Conservation (phyloP, 2,888 invertebrate species). For the Agriopis aurantiaria region DNA sequence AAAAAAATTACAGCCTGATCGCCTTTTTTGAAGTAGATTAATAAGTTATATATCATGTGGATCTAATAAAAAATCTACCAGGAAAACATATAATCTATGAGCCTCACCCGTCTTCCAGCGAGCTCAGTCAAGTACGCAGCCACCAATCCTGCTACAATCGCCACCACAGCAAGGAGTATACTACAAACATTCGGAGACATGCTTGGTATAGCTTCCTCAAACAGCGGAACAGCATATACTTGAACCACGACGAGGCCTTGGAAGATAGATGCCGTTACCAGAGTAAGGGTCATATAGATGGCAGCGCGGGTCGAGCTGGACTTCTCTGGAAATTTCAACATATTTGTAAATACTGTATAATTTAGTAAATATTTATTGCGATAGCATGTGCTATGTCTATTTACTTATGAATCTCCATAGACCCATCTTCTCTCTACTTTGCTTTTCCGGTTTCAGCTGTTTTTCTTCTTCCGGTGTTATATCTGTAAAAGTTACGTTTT, state of each 20-base stretch:
- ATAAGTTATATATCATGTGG: not conserved
- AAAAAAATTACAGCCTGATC: too few species aligned
- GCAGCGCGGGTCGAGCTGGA: slow-evolving; percentile 66
- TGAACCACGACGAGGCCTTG: slow-evolving; percentile 72
- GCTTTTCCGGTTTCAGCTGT: slow-evolving; percentile 34
- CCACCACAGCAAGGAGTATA: slow-evolving; percentile 60
- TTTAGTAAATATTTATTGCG: too few species aligned
- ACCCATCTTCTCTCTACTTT: slow-evolving; percentile 54
- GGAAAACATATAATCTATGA: slow-evolving; percentile 3
- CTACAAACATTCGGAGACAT: slow-evolving; percentile 65
- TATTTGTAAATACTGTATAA: not conserved
- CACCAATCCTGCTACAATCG: slow-evolving; percentile 56
- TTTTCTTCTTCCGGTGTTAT: slow-evolving; percentile 55
- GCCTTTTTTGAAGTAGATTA: not conserved
- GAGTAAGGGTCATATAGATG: slow-evolving; percentile 52
- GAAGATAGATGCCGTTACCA: slow-evolving; percentile 63
- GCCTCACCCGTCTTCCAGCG: slow-evolving; percentile 67
- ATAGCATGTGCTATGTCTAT: too few species aligned
- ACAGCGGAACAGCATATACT: slow-evolving; percentile 72
- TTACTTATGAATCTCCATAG: slow-evolving; percentile 66
- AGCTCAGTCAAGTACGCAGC: slow-evolving; percentile 68
- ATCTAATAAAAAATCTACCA: not conserved
- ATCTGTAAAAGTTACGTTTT: slow-evolving; percentile 48
- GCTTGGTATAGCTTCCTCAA: slow-evolving; percentile 63
- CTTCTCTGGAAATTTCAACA: slow-evolving; percentile 56